Evolutionary conservation across 1,140 invertebrate species (phyloP), one percentile per base, ranked within the genome.

Genomic region (Lordiphosa mommai): DNA sequence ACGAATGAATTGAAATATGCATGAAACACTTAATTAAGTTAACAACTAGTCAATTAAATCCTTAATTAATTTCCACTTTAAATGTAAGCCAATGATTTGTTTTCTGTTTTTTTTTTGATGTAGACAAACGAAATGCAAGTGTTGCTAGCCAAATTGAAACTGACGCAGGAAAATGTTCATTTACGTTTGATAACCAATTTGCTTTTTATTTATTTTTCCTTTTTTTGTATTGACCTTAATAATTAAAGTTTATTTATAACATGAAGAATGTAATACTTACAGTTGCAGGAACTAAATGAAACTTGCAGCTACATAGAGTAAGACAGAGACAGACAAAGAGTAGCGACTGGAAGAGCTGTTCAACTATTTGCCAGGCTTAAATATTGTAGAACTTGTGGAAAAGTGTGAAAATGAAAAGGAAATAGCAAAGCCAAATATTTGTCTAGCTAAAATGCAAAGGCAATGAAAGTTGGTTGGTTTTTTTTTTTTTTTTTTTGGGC

Each of bases 371-470:
- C 30, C 14, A 47, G 44, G 14, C 20, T 23, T 23, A 23, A 23
- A 23, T 23, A 23, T 23, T 23, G 44, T 3, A 47, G 27, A 34
- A 49, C 10, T 17, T 16, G 14, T 16, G 32, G 14, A 49, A 49
- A 49, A 49, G 32, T 49, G 59, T 61, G 57, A 37, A 61, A 66
- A 34, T 53, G 16, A 44, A 50, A 34, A 56, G 55, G 55, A 38
- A 7, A 64, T 48, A 82, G 53, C 65, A 61, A 82, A 82, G 71
- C 59, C 53, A 80, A 74, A 74, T 80, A 74, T 82, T 80, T 80
- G 47, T 63, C 65, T 82, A 80, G 61, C 57, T 63, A 80, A 79
- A 80, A 80, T 80, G 74, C 74, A 80, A 72, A 58, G 68, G 36
- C 67, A 60, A 63, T 56, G 41, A 58, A 55, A 59, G 50, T 49